Percentiles rank a stretch among this genome's conserved stretches.
phyloP scores from a whole-genome alignment of 2,797 vertebrate species.

The Micrastur ruficollis region DNA sequence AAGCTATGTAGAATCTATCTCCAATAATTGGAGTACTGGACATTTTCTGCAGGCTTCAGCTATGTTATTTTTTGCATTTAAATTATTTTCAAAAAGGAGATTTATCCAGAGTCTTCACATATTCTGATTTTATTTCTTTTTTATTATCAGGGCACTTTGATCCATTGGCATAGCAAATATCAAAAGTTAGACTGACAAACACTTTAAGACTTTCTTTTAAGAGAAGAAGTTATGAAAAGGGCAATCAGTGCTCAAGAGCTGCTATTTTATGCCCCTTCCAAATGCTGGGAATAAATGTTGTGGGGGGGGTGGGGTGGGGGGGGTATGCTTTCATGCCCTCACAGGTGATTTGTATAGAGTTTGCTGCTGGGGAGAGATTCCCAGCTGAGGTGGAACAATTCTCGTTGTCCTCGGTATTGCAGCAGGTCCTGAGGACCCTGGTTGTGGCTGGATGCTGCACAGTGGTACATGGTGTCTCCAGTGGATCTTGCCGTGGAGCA shows the following conservation, averaged over 20 bases:
- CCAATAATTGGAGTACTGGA: background rate
- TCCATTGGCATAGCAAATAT: background rate
- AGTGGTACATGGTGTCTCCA: background rate
- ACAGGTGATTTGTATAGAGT: background rate
- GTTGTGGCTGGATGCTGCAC: background rate
- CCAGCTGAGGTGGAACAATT: background rate
- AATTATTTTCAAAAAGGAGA: background rate
- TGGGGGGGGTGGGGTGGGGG: rapidly evolving
- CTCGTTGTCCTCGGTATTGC: rapidly evolving
- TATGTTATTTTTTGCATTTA: background rate
- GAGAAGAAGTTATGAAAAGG: background rate
- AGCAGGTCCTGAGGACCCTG: background rate
- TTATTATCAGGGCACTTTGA: background rate
- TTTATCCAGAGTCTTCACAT: background rate
- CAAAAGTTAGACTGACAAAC: background rate
- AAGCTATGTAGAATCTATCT: background rate
- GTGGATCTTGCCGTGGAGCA: background rate
- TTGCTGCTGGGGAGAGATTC: background rate
- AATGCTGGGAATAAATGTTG: rapidly evolving
- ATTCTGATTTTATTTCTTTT: background rate
- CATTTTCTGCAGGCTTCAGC: background rate
- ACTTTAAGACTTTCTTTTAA: background rate
- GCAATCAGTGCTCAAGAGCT: background rate
- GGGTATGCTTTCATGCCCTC: background rate
- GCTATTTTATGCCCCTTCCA: background rate